Evolutionary conservation across 2,113 vertebrate genomes (phyloP), one percentile per base, ranked within the genome.

Genomic region (Pygoscelis adeliae): DNA sequence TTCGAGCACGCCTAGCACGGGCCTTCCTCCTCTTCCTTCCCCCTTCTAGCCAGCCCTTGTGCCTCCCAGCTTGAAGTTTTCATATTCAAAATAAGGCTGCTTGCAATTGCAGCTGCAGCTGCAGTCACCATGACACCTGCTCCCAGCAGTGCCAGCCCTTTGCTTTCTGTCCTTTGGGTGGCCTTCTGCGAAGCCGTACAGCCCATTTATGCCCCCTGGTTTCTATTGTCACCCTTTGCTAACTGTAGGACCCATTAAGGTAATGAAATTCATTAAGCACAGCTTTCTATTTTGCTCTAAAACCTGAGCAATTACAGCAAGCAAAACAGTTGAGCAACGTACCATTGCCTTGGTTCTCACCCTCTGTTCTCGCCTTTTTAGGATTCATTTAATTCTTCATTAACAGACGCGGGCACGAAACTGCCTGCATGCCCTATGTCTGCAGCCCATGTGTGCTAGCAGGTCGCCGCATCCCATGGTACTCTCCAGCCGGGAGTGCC

Each of bases 401-500:
- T 72, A 56, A 46, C 36, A 85, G 67, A 63, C 7, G 2, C 6
- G 17, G 42, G 15, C 58, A 88, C 13, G 4, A 52, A 90, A 53
- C 19, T 2, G 0, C 26, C 34, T 44, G 30, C 9, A 1, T 52
- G 42, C 16, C 71, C 74, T 25, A 1, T 46, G 50, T 44, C 62
- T 53, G 67, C 49, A 46, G 20, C 55, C 40, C 63, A 8, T 1
- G 1, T 10, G 17, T 49, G 62, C 70, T 47, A 58, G 36, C 62
- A 77, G 52, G 23, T 83, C 14, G 2, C 55, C 9, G 0, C 2
- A n/a, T 84, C 90, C 73, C 50, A 10, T 1, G 36, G 73, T 26
- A n/a, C 0, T 0, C 44, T 36, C 40, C 0, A 0, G 63, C 42
- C 6, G 5, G 36, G 10, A 95, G 13, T 0, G 0, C 67, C 46